phyloP scores from a whole-genome alignment of 1,140 invertebrate genomes.

The Solen grandis region DNA sequence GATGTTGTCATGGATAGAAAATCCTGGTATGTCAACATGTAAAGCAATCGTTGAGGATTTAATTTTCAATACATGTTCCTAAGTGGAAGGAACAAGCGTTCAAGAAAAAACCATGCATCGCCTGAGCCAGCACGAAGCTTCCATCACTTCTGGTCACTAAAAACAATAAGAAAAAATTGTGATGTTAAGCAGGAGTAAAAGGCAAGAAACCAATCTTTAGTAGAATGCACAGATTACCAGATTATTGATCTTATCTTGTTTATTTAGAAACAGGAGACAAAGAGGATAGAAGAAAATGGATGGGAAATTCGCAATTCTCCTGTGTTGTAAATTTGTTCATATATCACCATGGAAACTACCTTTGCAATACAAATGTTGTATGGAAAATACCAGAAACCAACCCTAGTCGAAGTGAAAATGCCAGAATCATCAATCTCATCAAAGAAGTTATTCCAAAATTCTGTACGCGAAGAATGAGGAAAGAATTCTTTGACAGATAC shows the following conservation, averaged over 20 bases:
- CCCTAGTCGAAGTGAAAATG: neutral
- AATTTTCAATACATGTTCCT: neutral
- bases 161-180: neutral
- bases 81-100: neutral
- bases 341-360: slow-evolving; percentile 30
- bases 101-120: neutral
- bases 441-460: neutral
- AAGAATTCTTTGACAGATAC: slow-evolving; percentile 9
- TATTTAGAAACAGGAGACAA: slow-evolving; percentile 32
- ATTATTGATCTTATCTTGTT: neutral
- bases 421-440: neutral
- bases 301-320: neutral
- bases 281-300: slow-evolving; percentile 14
- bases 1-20: slow-evolving; percentile 19
- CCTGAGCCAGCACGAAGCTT: neutral
- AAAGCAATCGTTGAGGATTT: neutral
- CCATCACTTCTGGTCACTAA: slow-evolving; percentile 3
- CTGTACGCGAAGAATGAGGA: slow-evolving; percentile 24
- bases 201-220: neutral
- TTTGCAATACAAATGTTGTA: neutral
- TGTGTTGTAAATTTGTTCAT: slow-evolving; percentile 10
- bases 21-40: neutral
- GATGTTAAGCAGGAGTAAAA: neutral
- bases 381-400: neutral
- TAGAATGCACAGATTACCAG: neutral